Evolutionary conservation across 2,797 vertebrate genomes (phyloP).

Genomic region (Melanotaenia parkinsoni): DNA sequence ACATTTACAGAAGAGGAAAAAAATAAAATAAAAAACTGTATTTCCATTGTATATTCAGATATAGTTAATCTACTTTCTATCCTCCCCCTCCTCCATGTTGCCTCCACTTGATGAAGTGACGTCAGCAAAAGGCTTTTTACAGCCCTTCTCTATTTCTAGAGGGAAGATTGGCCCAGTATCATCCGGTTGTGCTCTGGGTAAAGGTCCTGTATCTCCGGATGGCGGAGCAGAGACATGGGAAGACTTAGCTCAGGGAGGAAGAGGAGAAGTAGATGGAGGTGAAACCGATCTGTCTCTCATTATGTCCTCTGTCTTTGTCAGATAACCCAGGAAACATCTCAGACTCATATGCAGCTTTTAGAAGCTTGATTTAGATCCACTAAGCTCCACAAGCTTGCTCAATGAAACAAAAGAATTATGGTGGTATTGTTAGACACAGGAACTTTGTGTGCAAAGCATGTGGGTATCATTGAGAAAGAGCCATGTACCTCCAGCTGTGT

Average conservation of each 20-base stretch:
- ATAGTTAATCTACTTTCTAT: conserved; percentile 63
- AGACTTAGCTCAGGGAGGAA: conserved; percentile 52
- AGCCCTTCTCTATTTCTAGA: conserved; percentile 76
- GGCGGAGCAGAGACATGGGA: conserved; percentile 43
- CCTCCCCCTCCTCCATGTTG: conserved; percentile 54
- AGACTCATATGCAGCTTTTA: conserved; percentile 71
- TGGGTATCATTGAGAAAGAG: conserved; percentile 43
- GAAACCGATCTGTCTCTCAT: conserved; percentile 81
- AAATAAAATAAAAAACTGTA: conserved; percentile 43
- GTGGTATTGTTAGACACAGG: conserved; percentile 63
- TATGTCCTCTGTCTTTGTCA: conserved; percentile 78
- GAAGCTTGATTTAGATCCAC: conserved; percentile 73
- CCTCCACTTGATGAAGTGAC: conserved; percentile 72
- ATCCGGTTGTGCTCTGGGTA: conserved; percentile 65
- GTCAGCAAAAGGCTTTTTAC: conserved; percentile 73
- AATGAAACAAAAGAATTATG: conserved; percentile 74
- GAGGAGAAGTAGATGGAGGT: conserved; percentile 67
- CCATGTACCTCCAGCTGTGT: conserved; percentile 36
- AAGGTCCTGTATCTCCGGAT: conserved; percentile 57
- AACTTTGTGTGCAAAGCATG: conserved; percentile 55
- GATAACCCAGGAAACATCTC: conserved; percentile 79
- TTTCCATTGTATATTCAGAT: conserved; percentile 79
- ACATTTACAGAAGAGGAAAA: conserved; percentile 4
- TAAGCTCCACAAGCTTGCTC: conserved; percentile 45
- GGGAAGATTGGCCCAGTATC: conserved; percentile 59